Percentiles rank a stretch among this genome's conserved stretches.
These are phyloP conservation scores for Sepioteuthis lessoniana DNA, from an alignment of 2,888 invertebrate species.

Conservation along the genomic window DNA sequence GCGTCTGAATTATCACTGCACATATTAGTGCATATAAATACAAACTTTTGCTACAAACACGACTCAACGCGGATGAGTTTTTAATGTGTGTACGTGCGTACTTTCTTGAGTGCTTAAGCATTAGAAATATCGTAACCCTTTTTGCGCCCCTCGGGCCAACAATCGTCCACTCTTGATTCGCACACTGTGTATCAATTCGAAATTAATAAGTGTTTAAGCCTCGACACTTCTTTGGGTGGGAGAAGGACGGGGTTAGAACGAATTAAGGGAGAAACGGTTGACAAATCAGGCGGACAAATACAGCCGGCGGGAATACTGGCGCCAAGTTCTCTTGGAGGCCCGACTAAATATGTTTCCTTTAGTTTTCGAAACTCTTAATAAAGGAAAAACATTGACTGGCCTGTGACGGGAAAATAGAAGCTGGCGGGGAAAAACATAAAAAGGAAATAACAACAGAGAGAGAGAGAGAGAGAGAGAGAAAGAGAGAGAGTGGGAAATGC, in stretches of 20 bases:
- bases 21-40: neutral
- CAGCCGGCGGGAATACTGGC: neutral
- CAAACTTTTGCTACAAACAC: neutral
- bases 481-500: too few species aligned
- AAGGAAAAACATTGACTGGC: neutral
- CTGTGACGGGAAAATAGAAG: neutral
- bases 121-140: neutral
- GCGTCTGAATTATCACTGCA: neutral
- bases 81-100: neutral
- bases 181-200: neutral
- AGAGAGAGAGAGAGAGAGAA: too few species aligned
- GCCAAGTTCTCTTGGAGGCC: neutral
- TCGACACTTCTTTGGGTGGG: neutral
- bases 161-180: neutral
- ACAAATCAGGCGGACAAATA: neutral
- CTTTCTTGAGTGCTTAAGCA: neutral
- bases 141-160: neutral
- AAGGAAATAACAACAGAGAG: neutral
- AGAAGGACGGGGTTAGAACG: neutral
- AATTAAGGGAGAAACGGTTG: neutral
- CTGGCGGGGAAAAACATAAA: neutral
- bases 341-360: neutral
- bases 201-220: neutral
- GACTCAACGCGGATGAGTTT: neutral
- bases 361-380: neutral